A percentile compares a stretch with the other conserved stretches of the same genome.
phyloP scores from a whole-genome alignment of 2,888 invertebrate species.

The Salticus scenicus region DNA sequence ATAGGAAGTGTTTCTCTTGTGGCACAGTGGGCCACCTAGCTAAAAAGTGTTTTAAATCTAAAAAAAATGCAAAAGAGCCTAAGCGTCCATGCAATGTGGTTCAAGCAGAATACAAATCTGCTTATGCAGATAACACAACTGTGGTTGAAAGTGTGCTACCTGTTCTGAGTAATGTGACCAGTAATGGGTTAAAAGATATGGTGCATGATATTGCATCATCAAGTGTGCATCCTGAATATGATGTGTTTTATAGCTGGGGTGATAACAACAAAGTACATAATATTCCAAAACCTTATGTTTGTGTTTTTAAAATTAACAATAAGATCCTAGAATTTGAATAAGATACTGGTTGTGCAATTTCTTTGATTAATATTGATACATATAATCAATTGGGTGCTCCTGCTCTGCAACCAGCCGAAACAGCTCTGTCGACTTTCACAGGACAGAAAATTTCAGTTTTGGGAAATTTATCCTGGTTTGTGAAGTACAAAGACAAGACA shows the following conservation, averaged over 20 bases:
- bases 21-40: not conserved
- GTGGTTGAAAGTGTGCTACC: no score
- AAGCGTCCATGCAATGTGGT: constrained; percentile 4
- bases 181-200: no score
- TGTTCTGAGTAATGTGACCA: no score
- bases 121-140: no score
- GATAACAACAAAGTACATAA: no score
- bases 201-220: no score
- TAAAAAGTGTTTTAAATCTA: not conserved
- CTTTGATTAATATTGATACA: not conserved
- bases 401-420: not conserved
- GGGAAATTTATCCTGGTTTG: not conserved
- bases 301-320: not conserved
- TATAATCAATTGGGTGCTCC: not conserved
- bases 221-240: not conserved
- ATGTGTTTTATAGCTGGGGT: not conserved
- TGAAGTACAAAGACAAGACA: not conserved
- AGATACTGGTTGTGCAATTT: not conserved
- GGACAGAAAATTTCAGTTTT: not conserved
- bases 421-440: not conserved
- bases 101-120: not conserved
- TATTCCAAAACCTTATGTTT: not conserved
- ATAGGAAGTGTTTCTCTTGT: not conserved
- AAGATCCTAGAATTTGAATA: not conserved
- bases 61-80: not conserved